phyloP scores from a whole-genome alignment of 2,113 vertebrate genomes.

The Gymnobelideus leadbeateri region DNA sequence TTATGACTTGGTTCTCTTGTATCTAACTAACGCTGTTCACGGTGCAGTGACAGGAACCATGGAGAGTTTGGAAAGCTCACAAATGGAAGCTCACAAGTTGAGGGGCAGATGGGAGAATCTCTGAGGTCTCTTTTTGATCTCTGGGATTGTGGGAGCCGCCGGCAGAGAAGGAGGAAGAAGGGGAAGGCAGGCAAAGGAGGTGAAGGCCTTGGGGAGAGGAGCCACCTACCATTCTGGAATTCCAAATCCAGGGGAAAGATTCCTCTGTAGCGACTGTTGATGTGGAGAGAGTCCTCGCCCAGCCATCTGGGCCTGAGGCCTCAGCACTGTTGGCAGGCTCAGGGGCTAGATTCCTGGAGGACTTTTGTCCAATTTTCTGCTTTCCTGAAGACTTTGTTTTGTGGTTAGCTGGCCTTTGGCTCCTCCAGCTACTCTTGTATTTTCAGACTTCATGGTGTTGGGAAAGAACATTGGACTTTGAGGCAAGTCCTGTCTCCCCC shows the following conservation, averaged over 20 bases:
- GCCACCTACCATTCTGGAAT: neutral
- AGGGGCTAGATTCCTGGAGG: too few relatives aligned
- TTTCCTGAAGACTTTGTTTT: neutral
- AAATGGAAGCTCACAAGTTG: constrained; percentile 16
- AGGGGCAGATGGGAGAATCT: neutral
- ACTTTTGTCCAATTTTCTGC: neutral
- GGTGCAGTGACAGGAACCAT: constrained; percentile 30
- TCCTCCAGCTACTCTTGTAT: neutral
- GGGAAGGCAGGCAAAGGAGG: neutral
- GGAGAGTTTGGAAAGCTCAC: constrained; percentile 20
- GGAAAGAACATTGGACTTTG: neutral
- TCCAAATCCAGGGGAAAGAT: neutral
- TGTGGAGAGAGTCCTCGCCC: neutral
- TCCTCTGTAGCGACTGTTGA: neutral
- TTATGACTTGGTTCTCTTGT: neutral
- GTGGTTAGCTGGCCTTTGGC: neutral
- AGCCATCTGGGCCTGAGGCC: too few relatives aligned
- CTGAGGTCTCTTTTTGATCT: too few relatives aligned
- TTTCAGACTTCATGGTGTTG: neutral
- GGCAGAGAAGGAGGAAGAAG: neutral
- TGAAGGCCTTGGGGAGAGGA: neutral
- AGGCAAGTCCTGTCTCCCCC: constrained; percentile 24
- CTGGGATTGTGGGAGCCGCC: neutral
- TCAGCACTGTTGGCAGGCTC: neutral
- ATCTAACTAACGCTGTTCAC: neutral